Conservation (phyloP, 2,888 invertebrate species). For the Acanthosoma haemorrhoidale region DNA sequence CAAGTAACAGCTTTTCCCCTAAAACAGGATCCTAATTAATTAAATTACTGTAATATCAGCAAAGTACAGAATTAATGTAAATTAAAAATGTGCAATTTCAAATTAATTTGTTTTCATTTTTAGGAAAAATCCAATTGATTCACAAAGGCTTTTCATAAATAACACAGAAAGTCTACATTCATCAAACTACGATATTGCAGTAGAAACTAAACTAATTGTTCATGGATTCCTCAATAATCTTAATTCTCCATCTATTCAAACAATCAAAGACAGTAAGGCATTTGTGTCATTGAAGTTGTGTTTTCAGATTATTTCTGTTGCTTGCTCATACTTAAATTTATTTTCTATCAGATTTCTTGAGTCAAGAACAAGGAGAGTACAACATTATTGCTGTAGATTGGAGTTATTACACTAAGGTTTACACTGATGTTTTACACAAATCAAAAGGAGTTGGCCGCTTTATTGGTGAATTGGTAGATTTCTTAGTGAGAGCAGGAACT, state of each 20-base stretch:
- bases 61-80: no score
- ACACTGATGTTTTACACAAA: neutral
- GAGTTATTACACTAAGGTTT: constrained; percentile 24
- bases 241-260: constrained; percentile 32
- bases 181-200: constrained; percentile 13
- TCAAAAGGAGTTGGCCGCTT: constrained; percentile 28
- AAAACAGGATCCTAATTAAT: no score
- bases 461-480: constrained; percentile 30
- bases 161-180: neutral
- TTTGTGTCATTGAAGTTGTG: neutral
- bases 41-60: no score
- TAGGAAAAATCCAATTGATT: neutral
- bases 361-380: constrained; percentile 11
- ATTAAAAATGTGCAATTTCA: no score
- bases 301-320: neutral
- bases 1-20: no score
- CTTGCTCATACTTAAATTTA: neutral
- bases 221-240: constrained; percentile 33
- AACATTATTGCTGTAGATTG: constrained; percentile 37
- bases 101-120: no score
- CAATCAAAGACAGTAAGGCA: constrained; percentile 34
- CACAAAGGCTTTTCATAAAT: constrained; percentile 3
- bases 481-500: constrained; percentile 27
- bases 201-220: constrained; percentile 27
- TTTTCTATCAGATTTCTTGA: neutral